Evolutionary conservation across 2,797 vertebrate species (phyloP).

Genomic region (Cynopterus sphinx): DNA sequence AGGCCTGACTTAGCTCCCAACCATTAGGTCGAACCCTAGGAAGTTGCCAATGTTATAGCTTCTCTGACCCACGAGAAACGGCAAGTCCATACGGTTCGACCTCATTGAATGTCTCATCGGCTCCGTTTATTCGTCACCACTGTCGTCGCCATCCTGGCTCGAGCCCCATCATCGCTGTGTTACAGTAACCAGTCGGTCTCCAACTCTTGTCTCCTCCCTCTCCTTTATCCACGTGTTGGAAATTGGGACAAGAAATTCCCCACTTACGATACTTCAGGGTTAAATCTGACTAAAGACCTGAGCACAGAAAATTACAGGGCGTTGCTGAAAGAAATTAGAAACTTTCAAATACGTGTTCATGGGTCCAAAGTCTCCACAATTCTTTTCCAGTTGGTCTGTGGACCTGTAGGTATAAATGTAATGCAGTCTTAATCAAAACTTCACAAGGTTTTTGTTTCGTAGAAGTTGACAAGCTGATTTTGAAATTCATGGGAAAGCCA

Average conservation of each 20-base stretch:
- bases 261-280: neutral
- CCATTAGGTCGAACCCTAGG: neutral
- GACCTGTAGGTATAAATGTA: neutral
- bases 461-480: neutral
- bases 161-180: neutral
- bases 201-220: too few relatives aligned
- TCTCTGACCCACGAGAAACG: neutral
- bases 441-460: neutral
- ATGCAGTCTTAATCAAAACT: neutral
- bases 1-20: neutral
- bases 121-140: neutral
- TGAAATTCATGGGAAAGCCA: neutral
- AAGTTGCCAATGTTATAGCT: neutral
- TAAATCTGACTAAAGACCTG: neutral
- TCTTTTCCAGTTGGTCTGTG: neutral
- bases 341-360: neutral
- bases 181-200: fast-evolving
- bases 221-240: neutral
- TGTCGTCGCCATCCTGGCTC: neutral
- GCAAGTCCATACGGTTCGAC: neutral
- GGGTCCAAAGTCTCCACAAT: neutral
- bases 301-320: neutral
- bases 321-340: neutral
- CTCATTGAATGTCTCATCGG: neutral
- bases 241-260: neutral